phyloP scores from a whole-genome alignment of 2,113 vertebrate genomes.

The Dasyurus viverrinus region DNA sequence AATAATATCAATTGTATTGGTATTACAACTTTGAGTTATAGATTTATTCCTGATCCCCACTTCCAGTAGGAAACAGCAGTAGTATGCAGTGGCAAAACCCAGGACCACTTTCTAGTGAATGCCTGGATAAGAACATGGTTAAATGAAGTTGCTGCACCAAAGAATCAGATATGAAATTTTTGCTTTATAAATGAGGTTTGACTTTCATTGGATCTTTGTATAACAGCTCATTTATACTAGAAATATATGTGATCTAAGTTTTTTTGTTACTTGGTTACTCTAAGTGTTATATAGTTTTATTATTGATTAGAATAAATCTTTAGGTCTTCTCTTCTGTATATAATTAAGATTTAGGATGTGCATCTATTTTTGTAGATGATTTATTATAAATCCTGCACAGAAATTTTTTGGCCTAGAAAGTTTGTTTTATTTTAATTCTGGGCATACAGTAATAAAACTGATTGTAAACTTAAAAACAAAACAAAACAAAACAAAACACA shows the following conservation, averaged over 20 bases:
- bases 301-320: conserved; percentile 80
- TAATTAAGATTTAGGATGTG: conserved; percentile 80
- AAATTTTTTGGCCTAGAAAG: conserved; percentile 72
- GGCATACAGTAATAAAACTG: conserved; percentile 88
- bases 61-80: conserved; percentile 25
- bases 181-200: conserved; percentile 50
- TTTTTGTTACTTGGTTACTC: conserved; percentile 82
- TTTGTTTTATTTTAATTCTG: conserved; percentile 79
- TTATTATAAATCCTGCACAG: conserved; percentile 86
- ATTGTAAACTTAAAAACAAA: conserved; percentile 72
- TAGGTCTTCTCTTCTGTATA: conserved; percentile 87
- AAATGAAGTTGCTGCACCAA: not conserved
- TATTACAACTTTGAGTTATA: too few species aligned
- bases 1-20: not conserved
- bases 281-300: conserved; percentile 82
- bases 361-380: conserved; percentile 87
- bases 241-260: conserved; percentile 71
- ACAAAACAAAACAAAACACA: conserved; percentile 62
- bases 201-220: conserved; percentile 72
- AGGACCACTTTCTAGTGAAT: conserved; percentile 45
- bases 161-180: conserved; percentile 59
- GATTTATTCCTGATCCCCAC: too few species aligned
- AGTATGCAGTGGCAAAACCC: conserved; percentile 40
- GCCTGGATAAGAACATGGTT: conserved; percentile 24
- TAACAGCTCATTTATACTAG: conserved; percentile 76